Evolutionary conservation across 2,888 invertebrate genomes (phyloP).

Genomic region (Lasioglossum pauxillum): DNA sequence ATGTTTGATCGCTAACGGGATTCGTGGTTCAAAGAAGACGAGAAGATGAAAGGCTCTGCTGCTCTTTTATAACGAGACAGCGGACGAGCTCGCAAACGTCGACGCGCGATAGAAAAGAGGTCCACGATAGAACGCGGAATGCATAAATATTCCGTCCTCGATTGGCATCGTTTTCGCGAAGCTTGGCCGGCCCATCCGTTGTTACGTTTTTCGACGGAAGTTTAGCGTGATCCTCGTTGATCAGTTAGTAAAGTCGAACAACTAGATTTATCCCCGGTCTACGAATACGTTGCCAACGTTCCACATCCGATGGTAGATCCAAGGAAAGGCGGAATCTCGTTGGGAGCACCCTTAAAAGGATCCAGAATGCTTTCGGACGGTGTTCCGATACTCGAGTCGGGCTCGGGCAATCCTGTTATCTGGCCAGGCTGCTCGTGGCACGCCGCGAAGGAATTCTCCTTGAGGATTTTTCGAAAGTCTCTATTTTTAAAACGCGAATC

Average conservation of each 20-base stretch:
- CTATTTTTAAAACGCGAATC: slow-evolving; percentile 10
- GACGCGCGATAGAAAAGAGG: not conserved
- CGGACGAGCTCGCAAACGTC: not conserved
- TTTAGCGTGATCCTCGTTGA: not conserved
- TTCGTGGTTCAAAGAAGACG: not conserved
- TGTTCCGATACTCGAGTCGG: not conserved
- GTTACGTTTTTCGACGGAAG: not conserved
- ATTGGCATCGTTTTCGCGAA: not conserved
- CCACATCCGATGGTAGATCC: not conserved
- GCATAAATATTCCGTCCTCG: not conserved
- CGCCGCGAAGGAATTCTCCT: not conserved
- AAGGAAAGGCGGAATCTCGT: not conserved
- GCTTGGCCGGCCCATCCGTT: not conserved
- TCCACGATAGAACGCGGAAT: not conserved
- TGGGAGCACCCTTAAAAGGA: not conserved
- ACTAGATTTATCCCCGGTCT: not conserved
- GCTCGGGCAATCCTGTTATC: not conserved
- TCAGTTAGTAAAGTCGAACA: not conserved
- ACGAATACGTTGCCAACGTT: not conserved
- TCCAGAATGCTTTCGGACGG: slow-evolving; percentile 1
- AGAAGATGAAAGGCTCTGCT: not conserved
- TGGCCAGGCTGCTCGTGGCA: not conserved
- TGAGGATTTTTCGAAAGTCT: not conserved
- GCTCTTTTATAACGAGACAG: not conserved
- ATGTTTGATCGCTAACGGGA: slow-evolving; percentile 9